These are phyloP conservation scores for Uromys caudimaculatus DNA, from an alignment of 2,797 vertebrate species.

Conservation along the genomic window DNA sequence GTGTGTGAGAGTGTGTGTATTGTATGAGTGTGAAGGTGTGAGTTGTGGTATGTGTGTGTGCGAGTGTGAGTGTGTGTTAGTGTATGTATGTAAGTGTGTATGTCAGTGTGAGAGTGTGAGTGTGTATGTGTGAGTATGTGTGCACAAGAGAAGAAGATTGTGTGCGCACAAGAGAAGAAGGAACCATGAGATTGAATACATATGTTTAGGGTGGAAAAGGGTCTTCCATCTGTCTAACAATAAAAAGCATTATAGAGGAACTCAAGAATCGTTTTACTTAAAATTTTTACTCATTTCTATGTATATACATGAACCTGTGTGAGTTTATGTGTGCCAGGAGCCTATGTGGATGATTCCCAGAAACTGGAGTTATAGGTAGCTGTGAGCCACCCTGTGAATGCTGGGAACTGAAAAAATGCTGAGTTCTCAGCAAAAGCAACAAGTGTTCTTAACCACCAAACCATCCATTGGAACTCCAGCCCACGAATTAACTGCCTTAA, in stretches of 20 bases:
- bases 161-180: background rate
- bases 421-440: background rate
- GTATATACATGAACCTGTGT: background rate
- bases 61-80: background rate
- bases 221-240: background rate
- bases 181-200: background rate
- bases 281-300: background rate
- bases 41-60: background rate
- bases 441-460: background rate
- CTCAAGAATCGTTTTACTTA: conserved; percentile 18
- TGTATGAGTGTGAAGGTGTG: background rate
- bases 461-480: background rate
- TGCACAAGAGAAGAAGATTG: background rate
- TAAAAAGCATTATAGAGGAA: conserved; percentile 1
- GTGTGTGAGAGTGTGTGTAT: background rate
- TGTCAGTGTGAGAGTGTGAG: background rate
- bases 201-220: background rate
- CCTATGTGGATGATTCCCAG: too few relatives aligned
- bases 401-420: background rate
- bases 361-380: background rate
- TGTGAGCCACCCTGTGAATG: background rate
- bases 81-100: background rate
- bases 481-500: background rate
- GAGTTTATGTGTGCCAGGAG: too few relatives aligned
- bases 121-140: background rate